These are phyloP conservation scores for Lasius platythorax DNA, from an alignment of 2,888 invertebrate genomes.

Conservation along the genomic window DNA sequence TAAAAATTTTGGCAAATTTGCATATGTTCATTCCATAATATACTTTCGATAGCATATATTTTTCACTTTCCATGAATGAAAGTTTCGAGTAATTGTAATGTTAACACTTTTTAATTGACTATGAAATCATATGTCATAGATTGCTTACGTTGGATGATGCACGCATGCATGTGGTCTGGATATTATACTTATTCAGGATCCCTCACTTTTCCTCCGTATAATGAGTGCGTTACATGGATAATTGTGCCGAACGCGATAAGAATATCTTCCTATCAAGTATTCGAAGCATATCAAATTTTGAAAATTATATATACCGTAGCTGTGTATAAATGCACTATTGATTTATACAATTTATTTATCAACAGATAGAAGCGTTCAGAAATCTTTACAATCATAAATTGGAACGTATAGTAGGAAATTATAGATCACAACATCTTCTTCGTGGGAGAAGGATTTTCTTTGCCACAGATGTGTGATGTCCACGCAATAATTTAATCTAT, in stretches of 20 bases:
- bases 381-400: conserved; percentile 86
- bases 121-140: conserved; percentile 53
- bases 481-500: conserved; percentile 43
- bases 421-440: conserved; percentile 86
- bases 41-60: not conserved
- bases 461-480: conserved; percentile 71
- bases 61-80: not conserved
- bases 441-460: conserved; percentile 87
- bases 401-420: conserved; percentile 87
- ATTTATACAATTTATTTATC: not conserved
- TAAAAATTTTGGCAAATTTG: not conserved
- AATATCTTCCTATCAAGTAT: conserved; percentile 77
- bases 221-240: conserved; percentile 80
- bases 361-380: conserved; percentile 88
- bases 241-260: conserved; percentile 73
- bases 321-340: not conserved
- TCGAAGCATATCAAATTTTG: not conserved
- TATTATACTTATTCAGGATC: conserved; percentile 80
- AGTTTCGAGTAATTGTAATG: not conserved
- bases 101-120: conserved; percentile 6
- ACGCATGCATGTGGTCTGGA: conserved; percentile 68
- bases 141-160: conserved; percentile 74
- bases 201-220: conserved; percentile 76
- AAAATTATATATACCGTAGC: not conserved
- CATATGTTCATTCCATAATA: not conserved